Percentiles rank a stretch among this genome's conserved stretches.
Evolutionary conservation across 2,888 invertebrate genomes (phyloP).

Genomic region (Holacanthella duospinosa): DNA sequence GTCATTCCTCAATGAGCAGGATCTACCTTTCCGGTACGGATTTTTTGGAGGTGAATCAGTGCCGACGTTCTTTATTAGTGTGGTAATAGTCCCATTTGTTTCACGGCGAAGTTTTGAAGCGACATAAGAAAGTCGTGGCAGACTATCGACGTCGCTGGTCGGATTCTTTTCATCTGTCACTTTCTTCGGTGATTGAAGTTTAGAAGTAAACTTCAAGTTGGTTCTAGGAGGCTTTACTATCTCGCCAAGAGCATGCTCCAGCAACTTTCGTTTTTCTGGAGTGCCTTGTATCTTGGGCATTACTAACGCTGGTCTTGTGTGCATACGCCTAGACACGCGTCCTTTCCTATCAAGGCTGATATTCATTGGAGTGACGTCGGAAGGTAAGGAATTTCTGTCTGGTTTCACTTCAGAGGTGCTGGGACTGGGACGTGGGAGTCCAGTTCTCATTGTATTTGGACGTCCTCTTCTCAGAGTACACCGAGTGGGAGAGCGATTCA

Average conservation of each 20-base stretch:
- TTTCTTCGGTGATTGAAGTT: background rate
- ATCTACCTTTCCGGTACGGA: constrained; percentile 3
- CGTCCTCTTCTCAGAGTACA: constrained; percentile 46
- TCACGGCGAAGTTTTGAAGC: background rate
- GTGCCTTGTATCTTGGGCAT: no score
- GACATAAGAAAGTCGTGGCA: background rate
- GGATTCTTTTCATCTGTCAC: background rate
- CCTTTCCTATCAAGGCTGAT: constrained; percentile 5
- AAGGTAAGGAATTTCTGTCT: background rate
- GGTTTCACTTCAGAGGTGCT: constrained; percentile 1
- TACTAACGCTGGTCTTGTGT: background rate
- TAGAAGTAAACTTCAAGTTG: background rate
- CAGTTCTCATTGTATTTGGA: constrained; percentile 45
- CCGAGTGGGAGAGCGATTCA: constrained; percentile 15
- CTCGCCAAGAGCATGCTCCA: background rate
- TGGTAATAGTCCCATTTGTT: background rate
- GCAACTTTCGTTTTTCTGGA: background rate
- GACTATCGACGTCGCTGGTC: background rate
- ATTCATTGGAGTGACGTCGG: background rate
- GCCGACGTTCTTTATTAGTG: background rate
- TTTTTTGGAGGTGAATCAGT: background rate
- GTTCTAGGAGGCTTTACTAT: background rate
- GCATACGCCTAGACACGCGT: constrained; percentile 1
- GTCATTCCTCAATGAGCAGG: background rate
- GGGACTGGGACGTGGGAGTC: constrained; percentile 41